phyloP scores from a whole-genome alignment of 2,797 vertebrate species.

The Pangasius mekongensis region DNA sequence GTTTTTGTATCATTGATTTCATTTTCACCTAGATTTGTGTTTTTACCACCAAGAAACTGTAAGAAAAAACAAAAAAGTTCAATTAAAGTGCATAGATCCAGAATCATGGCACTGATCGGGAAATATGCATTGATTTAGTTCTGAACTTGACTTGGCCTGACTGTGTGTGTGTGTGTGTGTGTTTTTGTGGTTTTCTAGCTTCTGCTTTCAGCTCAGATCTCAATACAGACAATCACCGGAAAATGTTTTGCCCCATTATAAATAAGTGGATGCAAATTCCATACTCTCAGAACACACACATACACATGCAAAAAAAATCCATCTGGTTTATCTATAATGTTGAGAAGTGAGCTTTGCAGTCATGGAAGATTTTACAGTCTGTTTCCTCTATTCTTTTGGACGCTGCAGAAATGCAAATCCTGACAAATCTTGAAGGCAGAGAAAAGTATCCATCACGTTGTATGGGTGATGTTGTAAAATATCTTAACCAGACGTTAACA shows the following conservation, averaged over 20 bases:
- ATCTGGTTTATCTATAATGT: constrained; percentile 80
- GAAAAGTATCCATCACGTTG: constrained; percentile 9
- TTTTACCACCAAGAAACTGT: background rate
- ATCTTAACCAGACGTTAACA: constrained; percentile 35
- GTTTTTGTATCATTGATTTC: background rate
- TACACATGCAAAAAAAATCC: constrained; percentile 8
- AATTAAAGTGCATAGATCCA: background rate
- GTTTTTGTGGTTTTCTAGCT: constrained; percentile 69
- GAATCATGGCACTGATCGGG: constrained; percentile 63
- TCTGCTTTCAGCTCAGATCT: constrained; percentile 66
- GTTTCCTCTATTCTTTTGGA: constrained; percentile 74
- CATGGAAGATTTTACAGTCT: constrained; percentile 71
- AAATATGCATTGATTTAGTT: constrained; percentile 78
- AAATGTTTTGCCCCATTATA: constrained; percentile 78
- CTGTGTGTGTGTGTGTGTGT: constrained; percentile 12
- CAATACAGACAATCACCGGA: constrained; percentile 76
- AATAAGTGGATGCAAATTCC: constrained; percentile 77
- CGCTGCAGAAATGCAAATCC: constrained; percentile 63
- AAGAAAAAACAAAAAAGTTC: background rate
- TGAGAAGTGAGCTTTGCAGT: constrained; percentile 63
- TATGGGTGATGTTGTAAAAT: constrained; percentile 40
- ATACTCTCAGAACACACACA: constrained; percentile 57
- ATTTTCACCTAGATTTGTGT: constrained; percentile 18
- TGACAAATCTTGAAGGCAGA: constrained; percentile 55
- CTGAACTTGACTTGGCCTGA: constrained; percentile 75